These are phyloP conservation scores for Myotis lucifugus DNA, from an alignment of 2,113 vertebrate species.

Conservation along the genomic window DNA sequence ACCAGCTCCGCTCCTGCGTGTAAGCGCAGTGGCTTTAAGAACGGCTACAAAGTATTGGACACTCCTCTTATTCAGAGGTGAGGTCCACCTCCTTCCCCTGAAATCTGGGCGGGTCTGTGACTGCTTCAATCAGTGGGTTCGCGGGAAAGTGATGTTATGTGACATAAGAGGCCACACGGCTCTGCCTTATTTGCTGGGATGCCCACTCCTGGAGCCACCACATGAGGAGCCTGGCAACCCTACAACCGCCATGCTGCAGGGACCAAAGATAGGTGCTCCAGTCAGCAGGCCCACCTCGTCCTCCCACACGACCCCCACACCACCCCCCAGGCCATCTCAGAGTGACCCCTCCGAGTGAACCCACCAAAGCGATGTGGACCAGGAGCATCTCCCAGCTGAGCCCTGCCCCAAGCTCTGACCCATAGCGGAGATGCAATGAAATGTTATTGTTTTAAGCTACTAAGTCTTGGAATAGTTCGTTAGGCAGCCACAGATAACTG, in stretches of 20 bases:
- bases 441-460: not conserved
- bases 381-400: not conserved
- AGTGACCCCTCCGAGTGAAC: not conserved
- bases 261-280: not conserved
- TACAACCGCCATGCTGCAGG: not conserved
- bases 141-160: not conserved
- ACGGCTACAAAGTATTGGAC: not conserved
- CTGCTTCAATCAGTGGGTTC: not conserved
- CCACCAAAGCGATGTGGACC: not conserved
- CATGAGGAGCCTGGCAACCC: not conserved
- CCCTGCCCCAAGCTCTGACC: not conserved
- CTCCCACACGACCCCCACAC: not conserved
- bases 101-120: not conserved
- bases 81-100: not conserved
- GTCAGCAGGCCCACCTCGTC: not conserved
- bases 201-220: not conserved
- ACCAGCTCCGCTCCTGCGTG: no score
- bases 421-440: not conserved
- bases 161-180: not conserved
- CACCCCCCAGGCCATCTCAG: not conserved
- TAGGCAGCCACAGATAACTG: conserved; percentile 52
- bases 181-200: not conserved
- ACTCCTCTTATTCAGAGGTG: not conserved
- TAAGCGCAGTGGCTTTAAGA: not conserved
- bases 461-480: conserved; percentile 16